These are phyloP conservation scores for Gymnothorax reevesii DNA, from an alignment of 2,797 vertebrate species.

Conservation along the genomic window DNA sequence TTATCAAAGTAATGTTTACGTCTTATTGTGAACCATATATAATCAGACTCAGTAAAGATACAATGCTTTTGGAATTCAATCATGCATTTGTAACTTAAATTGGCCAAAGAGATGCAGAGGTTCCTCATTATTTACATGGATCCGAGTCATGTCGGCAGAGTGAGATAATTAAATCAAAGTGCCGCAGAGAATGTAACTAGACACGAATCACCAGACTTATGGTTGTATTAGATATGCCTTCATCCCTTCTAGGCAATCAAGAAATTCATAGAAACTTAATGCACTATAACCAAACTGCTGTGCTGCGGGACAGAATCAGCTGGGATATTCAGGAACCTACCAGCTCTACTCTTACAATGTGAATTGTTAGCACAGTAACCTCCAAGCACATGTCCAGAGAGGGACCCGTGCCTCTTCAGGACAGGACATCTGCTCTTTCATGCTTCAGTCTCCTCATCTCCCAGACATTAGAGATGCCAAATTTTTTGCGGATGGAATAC, in stretches of 20 bases:
- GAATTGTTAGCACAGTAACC: not conserved
- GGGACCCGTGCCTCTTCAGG: conserved; percentile 3
- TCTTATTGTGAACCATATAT: not conserved
- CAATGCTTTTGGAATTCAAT: not conserved
- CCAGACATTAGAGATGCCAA: conserved; percentile 52
- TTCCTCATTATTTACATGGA: conserved; percentile 79
- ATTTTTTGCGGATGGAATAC: conserved; percentile 46
- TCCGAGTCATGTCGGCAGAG: conserved; percentile 77
- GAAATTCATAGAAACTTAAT: not conserved
- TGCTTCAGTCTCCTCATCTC: conserved; percentile 29
- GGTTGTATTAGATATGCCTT: conserved; percentile 64
- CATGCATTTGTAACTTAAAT: conserved; percentile 54
- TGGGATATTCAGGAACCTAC: not conserved
- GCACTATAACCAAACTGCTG: not conserved
- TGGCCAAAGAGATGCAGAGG: conserved; percentile 73
- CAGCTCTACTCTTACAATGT: not conserved
- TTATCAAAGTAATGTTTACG: not conserved
- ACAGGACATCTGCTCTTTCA: conserved; percentile 28
- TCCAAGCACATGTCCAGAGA: conserved; percentile 30
- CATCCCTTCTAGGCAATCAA: conserved; percentile 54
- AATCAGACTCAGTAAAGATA: not conserved
- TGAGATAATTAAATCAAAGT: conserved; percentile 81
- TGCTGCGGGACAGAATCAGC: not conserved
- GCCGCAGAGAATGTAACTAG: conserved; percentile 73
- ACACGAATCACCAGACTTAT: conserved; percentile 71